These are phyloP conservation scores for Pseudomyrmex sp. DNA, from an alignment of 1,140 invertebrate species.

Conservation along the genomic window DNA sequence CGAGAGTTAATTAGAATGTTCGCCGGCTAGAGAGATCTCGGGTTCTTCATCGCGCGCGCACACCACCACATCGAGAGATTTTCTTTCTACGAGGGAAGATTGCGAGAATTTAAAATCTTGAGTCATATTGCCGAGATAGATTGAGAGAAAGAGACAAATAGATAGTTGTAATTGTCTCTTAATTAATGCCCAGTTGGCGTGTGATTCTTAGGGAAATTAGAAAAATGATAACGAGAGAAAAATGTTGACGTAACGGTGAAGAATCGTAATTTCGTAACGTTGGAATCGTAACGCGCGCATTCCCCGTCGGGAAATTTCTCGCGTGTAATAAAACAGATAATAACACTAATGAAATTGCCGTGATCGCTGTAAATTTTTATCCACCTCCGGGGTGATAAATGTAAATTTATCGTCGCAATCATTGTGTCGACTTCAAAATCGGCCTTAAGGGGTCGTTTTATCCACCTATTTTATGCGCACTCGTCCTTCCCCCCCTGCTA, in stretches of 20 bases:
- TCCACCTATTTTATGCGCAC: not conserved
- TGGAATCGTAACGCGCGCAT: too few relatives aligned
- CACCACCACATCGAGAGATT: not conserved
- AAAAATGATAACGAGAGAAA: not conserved
- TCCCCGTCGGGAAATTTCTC: too few relatives aligned
- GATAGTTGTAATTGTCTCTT: not conserved
- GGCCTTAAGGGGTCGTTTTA: not conserved
- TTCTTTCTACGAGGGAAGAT: too few relatives aligned
- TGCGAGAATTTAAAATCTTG: not conserved
- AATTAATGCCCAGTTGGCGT: not conserved
- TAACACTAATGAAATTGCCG: not conserved
- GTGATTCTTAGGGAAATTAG: not conserved
- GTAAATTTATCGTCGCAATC: not conserved
- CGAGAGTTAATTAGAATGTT: conserved; percentile 16
- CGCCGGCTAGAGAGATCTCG: not conserved
- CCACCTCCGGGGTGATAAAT: not conserved
- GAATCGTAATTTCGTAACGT: too few relatives aligned
- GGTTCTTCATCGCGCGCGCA: not conserved
- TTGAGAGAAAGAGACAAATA: too few relatives aligned
- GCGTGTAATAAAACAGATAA: not conserved
- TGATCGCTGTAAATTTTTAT: not conserved
- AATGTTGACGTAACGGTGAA: too few relatives aligned
- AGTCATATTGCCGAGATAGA: not conserved
- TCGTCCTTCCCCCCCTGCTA: conserved; percentile 7
- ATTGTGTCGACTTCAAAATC: not conserved